These are phyloP conservation scores for Coremacera marginata DNA, from an alignment of 2,888 invertebrate species.

Conservation along the genomic window DNA sequence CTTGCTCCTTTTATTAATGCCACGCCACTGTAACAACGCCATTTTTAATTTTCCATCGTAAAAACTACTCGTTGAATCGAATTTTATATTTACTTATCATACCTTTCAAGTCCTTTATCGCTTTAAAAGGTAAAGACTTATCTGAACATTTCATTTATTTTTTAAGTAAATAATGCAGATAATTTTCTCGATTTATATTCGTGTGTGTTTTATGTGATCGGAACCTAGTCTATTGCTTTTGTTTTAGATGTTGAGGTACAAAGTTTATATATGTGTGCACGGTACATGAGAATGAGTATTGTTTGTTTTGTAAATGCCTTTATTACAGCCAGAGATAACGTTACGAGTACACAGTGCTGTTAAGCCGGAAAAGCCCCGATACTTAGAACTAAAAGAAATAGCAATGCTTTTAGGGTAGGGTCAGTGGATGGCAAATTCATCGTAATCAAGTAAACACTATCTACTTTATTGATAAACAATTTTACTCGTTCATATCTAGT, in stretches of 20 bases:
- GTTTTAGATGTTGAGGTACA: conserved; percentile 16
- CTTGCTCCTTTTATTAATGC: conserved; percentile 26
- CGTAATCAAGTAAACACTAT: conserved; percentile 6
- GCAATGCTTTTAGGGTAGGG: conserved; percentile 46
- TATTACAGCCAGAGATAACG: conserved; percentile 14
- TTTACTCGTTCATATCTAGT: conserved; percentile 23
- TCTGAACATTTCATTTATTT: conserved; percentile 19
- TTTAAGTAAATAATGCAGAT: conserved; percentile 30
- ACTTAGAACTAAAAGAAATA: conserved; percentile 15
- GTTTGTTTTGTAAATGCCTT: conserved; percentile 21
- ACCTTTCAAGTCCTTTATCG: conserved; percentile 37
- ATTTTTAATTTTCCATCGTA: conserved; percentile 49
- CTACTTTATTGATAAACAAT: conserved; percentile 21
- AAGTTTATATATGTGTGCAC: background rate
- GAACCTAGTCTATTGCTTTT: background rate
- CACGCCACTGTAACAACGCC: no score
- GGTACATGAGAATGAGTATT: background rate
- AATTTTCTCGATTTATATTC: conserved; percentile 13
- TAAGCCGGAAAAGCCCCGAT: conserved; percentile 36
- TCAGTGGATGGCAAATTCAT: conserved; percentile 9
- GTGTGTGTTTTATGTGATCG: background rate
- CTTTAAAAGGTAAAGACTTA: conserved; percentile 28
- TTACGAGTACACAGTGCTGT: background rate
- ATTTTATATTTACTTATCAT: conserved; percentile 29
- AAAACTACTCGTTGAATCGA: conserved; percentile 63